A percentile compares a stretch with the other conserved stretches of the same genome.
Evolutionary conservation across 1,140 invertebrate species (phyloP).

Genomic region (Philotrypesis tridentata): DNA sequence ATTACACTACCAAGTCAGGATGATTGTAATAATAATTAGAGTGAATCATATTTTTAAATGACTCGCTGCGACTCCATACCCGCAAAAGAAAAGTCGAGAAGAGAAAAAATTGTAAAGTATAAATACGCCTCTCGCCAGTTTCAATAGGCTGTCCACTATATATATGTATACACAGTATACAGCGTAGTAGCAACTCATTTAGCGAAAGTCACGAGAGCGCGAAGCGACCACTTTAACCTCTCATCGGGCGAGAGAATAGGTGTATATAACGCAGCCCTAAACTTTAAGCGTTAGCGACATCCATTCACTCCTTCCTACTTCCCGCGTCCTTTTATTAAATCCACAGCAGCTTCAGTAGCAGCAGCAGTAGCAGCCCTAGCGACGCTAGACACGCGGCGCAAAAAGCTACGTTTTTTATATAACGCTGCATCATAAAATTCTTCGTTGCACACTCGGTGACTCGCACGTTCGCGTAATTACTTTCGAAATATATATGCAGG

Average conservation of each 20-base stretch:
- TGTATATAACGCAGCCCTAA: not conserved
- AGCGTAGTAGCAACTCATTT: not conserved
- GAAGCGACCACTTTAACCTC: not conserved
- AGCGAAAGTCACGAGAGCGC: not conserved
- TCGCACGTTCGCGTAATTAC: not conserved
- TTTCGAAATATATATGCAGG: not conserved
- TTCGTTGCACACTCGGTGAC: not conserved
- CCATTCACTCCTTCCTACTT: not conserved
- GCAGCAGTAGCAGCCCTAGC: too few species aligned
- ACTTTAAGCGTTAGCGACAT: not conserved
- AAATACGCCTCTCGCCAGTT: not conserved
- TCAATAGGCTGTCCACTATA: not conserved
- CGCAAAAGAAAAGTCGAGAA: not conserved
- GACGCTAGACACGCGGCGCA: not conserved
- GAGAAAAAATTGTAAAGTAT: not conserved
- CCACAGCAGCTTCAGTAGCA: not conserved
- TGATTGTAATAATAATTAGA: too few species aligned
- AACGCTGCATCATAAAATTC: not conserved
- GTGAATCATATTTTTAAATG: too few species aligned
- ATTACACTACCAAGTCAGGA: too few species aligned
- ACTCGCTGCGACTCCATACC: too few species aligned
- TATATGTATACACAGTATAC: too few species aligned
- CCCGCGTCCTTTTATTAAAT: not conserved
- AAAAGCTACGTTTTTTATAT: not conserved
- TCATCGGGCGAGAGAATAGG: not conserved